Base-by-base conservation (phyloP, 2,888 invertebrate species). In the Stenoptilia bipunctidactyla region DNA sequence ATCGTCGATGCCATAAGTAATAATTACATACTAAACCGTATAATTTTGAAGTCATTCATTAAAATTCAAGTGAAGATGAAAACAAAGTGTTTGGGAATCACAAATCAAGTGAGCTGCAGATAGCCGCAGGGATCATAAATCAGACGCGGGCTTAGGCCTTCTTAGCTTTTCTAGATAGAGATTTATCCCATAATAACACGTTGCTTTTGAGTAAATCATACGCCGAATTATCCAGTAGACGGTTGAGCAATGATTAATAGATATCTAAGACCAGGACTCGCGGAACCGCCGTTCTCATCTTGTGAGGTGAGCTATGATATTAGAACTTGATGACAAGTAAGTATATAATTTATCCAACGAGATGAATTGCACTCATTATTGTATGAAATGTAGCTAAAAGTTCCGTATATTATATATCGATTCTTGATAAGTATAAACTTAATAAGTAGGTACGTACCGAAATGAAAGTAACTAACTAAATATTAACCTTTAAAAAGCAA, bases 151-250 rank as follows among this genome's bases (percentile, higher is more conserved):
- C 77, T 83, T 82, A 83, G 80, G 76, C 74, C 80, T 80, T 75
- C 80, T 83, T 80, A 82, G 80, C 80, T 79, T 82, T 83, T 80
- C 83, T 82, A 83, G 82, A 83, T 82, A 83, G 73, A 83, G 83
- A 83, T 83, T 83, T 83, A 83, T 82, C 79, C 79, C 66, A 62
- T 83, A 83, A 83, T 83, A 82, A 80, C 80, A 82, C 59, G 79
- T 79, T 82, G 75, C 68, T 76, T 82, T 82, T 80, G 79, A 79
- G 72, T 82, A 80, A 80, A 83, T 83, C 83, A 80, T 76, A 71
- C 68, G 68, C 83, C 82, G 82, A 82, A 83, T 82, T 82, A 83
- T 83, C 82, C 83, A 68, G 83, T 83, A 83, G 83, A 82, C 66
- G 56, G 34, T 30, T 8, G 30, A 66, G 60, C 65, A 65, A 79